These are phyloP conservation scores for Blera fallax DNA, from an alignment of 2,888 invertebrate genomes.

Conservation along the genomic window DNA sequence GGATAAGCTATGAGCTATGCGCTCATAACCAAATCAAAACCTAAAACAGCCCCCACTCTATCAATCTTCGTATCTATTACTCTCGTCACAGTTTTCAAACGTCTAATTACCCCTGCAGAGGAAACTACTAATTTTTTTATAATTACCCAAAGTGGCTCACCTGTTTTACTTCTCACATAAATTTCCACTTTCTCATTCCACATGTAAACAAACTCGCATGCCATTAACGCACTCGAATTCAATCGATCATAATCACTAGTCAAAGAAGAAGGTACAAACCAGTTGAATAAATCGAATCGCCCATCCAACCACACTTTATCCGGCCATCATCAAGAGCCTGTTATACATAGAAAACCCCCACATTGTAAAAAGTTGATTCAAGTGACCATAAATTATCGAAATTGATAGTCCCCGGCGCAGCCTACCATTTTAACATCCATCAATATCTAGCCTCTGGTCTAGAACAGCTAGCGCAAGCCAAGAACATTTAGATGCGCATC, in stretches of 20 bases:
- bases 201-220: neutral
- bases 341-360: neutral
- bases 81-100: too few species aligned
- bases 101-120: too few species aligned
- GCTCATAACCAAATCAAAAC: too few species aligned
- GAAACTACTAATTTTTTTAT: too few species aligned
- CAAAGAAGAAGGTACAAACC: neutral
- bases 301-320: constrained; percentile 6
- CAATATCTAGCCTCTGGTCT: neutral
- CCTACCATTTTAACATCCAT: neutral
- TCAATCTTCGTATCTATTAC: too few species aligned
- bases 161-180: too few species aligned
- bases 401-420: neutral
- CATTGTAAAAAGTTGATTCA: neutral
- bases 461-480: neutral
- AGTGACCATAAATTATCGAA: neutral
- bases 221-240: neutral
- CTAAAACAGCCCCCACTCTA: too few species aligned
- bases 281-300: neutral
- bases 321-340: neutral
- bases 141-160: too few species aligned
- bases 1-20: too few species aligned
- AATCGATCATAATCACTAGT: neutral
- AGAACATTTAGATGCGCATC: neutral
- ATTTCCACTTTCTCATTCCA: too few species aligned